These are phyloP conservation scores for Saccopteryx leptura DNA, from an alignment of 2,113 vertebrate species.

Conservation along the genomic window DNA sequence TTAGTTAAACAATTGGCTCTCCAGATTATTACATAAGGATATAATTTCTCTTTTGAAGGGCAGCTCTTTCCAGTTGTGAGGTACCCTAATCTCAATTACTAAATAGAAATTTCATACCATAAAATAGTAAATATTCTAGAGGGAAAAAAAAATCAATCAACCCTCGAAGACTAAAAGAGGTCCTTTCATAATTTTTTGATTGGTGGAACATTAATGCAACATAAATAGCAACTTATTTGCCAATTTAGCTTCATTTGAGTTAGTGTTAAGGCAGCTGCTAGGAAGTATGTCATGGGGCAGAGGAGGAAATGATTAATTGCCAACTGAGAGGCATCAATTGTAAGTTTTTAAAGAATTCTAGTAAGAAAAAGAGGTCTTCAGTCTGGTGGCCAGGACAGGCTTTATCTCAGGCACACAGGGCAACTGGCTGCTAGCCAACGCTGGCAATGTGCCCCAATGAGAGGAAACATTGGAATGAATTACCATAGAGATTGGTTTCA, in stretches of 20 bases:
- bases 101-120: conserved; percentile 44
- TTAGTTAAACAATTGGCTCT: neutral
- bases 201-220: neutral
- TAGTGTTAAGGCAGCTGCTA: neutral
- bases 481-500: neutral
- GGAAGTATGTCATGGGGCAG: neutral
- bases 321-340: neutral
- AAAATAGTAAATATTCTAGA: neutral
- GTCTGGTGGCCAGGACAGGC: neutral
- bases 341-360: conserved; percentile 35
- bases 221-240: neutral
- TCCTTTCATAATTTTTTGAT: neutral
- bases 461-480: neutral
- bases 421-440: neutral
- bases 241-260: neutral
- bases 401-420: conserved; percentile 44
- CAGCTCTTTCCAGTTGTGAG: neutral
- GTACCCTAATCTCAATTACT: neutral
- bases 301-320: conserved; percentile 59
- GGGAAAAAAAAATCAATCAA: neutral
- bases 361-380: conserved; percentile 41
- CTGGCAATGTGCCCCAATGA: neutral
- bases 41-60: neutral
- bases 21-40: neutral
- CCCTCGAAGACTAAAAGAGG: neutral